Evolutionary conservation across 2,888 invertebrate genomes (phyloP), one percentile per base, ranked within the genome.

Genomic region (Aporophyla lueneburgensis): DNA sequence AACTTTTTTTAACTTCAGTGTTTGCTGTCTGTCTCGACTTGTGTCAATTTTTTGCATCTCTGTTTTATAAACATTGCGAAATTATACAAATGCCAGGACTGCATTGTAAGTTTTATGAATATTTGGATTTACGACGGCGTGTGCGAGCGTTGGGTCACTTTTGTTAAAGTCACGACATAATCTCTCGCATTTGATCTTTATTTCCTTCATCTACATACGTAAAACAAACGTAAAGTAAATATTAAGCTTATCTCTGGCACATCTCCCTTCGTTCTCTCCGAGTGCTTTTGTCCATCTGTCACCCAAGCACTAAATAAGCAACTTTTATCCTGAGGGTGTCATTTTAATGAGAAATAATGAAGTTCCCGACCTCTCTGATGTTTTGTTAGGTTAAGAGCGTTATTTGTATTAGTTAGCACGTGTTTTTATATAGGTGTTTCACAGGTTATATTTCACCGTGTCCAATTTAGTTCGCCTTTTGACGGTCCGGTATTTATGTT

Each of bases 291-390:
- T 94, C 91, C 93, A 94, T 95, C 93, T 94, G 95, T 96, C 95
- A 95, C 93, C 88, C 88, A 89, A 90, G 85, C 91, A 93, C 95
- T 94, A 94, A 94, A 95, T 94, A 95, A 96, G 93, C 93, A 95
- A 95, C 93, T 95, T 94, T 93, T 93, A 94, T 94, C 93, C 93
- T 91, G 91, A 90, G 92, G 93, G 93, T 89, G 93, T 92, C 93
- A 91, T 94, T 95, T 94, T 96, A 96, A 96, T 96, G 94, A 96
- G 93, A 94, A 96, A 89, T 95, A 95, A 96, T 96, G 95, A 95
- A 94, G 94, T 94, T 91, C 86, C 91, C 92, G 91, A 91, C 94
- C 94, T 91, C 90, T 90, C 90, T 88, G 87, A 91, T 94, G 93
- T 95, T 96, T 95, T 94, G 93, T 94, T 94, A 94, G 93, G 94